Base-by-base conservation (phyloP, 2,888 invertebrate genomes). In the Panzeria rudis region DNA sequence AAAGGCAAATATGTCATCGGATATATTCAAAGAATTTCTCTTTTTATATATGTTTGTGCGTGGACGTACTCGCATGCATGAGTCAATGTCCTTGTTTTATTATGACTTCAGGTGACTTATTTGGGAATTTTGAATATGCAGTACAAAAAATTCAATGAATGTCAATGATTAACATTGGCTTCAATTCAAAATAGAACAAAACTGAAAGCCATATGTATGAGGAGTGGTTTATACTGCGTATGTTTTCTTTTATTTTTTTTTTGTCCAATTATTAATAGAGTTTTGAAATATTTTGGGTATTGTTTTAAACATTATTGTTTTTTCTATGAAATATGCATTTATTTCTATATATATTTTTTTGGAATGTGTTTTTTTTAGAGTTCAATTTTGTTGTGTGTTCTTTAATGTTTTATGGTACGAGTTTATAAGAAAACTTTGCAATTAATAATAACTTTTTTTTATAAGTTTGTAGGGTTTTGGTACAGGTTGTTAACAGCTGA, bases 51-150 rank as follows among this genome's bases (percentile, higher is more conserved):
- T 35, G 25, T 38, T n/a, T 41, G 15, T 62, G 32, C 0, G 23
- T 32, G 56, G 35, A 25, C 13, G 8, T 47, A 9, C 56, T 23
- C 4, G 8, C 8, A 9, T 52, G 9, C 23, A 23, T 11, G 50
- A 11, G 3, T 23, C 20, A 0, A 3, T 11, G 8, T 47, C 17
- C 50, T 61, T 25, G 17, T 44, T 20, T 35, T 54, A 25, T 50
- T 54, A 32, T 61, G 81, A 87, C 87, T 89, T 87, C 89, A 90
- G 89, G 89, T 90, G 90, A 87, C 87, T 88, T 89, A 4, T 88
- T 87, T 84, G 86, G 87, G 84, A 85, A 85, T 81, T 87, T 86
- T 76, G 78, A 76, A 84, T 77, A 86, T 83, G 61, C 82, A 6
- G n/a, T 5, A 4, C 1, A 11, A 50, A 35, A 62, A 89, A 88